Conservation (phyloP, 2,888 invertebrate genomes). For the Apodemia mormo region DNA sequence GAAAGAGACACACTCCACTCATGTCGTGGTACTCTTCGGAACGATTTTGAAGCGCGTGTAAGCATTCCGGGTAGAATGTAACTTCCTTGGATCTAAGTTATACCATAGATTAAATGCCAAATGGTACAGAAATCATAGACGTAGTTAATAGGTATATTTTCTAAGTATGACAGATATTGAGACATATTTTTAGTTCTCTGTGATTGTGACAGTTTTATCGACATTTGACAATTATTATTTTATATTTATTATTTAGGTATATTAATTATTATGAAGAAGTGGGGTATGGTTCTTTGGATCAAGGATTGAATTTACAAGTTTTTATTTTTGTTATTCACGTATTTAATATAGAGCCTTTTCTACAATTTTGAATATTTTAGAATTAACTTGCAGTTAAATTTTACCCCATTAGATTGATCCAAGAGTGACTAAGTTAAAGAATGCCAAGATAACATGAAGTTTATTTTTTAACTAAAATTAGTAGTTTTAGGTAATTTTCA, state of each 20-base stretch:
- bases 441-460: constrained; percentile 22
- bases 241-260: neutral
- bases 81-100: too few relatives aligned
- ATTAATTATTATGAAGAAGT: neutral
- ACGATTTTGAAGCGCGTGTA: too few relatives aligned
- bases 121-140: too few relatives aligned
- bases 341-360: neutral
- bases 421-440: constrained; percentile 1
- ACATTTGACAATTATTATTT: neutral
- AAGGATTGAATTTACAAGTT: neutral
- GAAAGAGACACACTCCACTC: too few relatives aligned
- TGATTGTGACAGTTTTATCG: neutral
- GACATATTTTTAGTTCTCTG: too few relatives aligned
- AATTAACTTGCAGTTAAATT: neutral
- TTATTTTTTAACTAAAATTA: constrained; percentile 16
- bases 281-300: constrained; percentile 1
- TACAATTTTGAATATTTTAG: neutral
- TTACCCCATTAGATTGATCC: neutral
- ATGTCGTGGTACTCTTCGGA: too few relatives aligned
- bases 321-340: neutral
- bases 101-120: too few relatives aligned
- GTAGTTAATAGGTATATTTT: too few relatives aligned
- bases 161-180: too few relatives aligned
- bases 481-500: constrained; percentile 28
- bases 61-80: too few relatives aligned